phyloP scores from a whole-genome alignment of 2,888 invertebrate species.

The Caenorhabditis sp. region DNA sequence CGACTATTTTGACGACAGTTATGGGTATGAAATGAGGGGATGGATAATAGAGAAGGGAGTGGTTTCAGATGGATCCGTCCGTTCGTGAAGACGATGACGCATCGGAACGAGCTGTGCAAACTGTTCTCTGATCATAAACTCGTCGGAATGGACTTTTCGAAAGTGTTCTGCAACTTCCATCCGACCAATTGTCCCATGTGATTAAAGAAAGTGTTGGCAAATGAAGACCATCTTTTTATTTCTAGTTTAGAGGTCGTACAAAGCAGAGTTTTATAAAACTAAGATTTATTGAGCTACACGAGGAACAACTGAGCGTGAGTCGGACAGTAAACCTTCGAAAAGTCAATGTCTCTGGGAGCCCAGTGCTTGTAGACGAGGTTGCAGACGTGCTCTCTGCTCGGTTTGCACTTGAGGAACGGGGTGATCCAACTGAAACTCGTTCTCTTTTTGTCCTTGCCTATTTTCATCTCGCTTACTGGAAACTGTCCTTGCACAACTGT shows the following conservation, averaged over 20 bases:
- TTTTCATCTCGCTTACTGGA: background rate
- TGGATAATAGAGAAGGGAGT: no score
- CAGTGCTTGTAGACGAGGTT: conserved; percentile 14
- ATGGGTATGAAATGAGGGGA: background rate
- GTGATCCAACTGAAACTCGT: conserved; percentile 25
- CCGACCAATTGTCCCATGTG: conserved; percentile 20
- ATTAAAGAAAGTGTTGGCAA: no score
- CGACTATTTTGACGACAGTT: conserved; percentile 16
- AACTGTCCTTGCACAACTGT: conserved; percentile 13
- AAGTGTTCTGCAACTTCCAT: conserved; percentile 23
- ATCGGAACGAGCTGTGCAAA: conserved; percentile 7
- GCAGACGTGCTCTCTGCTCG: background rate
- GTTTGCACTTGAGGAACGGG: conserved; percentile 34
- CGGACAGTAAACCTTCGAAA: conserved; percentile 24
- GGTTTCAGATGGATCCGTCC: conserved; percentile 34
- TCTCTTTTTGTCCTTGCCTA: background rate
- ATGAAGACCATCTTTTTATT: no score
- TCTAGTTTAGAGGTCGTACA: no score
- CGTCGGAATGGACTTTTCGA: conserved; percentile 16
- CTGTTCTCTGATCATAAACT: conserved; percentile 28
- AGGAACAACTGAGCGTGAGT: conserved; percentile 33
- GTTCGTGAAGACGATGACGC: conserved; percentile 26
- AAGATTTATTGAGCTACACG: background rate
- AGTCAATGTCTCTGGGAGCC: conserved; percentile 8
- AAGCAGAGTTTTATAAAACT: background rate